Evolutionary conservation across 2,797 vertebrate species (phyloP).

Genomic region (Epinephelus malabaricus): DNA sequence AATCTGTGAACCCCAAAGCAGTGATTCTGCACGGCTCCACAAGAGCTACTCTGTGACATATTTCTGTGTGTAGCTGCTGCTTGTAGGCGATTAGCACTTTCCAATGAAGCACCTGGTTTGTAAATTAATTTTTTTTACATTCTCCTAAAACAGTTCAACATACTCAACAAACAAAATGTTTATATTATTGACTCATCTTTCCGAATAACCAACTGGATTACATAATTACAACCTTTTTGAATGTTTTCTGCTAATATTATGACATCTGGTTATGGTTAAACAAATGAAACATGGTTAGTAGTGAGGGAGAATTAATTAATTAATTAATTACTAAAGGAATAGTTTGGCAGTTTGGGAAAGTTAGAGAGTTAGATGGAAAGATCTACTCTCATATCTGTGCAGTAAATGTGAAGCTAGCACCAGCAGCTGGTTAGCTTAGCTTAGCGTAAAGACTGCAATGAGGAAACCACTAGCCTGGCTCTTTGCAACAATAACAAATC

Average conservation of each 20-base stretch:
- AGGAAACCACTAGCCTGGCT: not conserved
- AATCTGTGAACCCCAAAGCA: slow-evolving; percentile 18
- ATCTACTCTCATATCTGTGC: not conserved
- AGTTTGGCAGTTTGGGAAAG: not conserved
- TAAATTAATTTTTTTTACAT: not conserved
- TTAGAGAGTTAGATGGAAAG: not conserved
- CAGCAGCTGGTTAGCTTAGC: not conserved
- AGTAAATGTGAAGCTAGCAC: not conserved
- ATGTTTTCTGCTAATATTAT: not conserved
- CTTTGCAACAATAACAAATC: not conserved
- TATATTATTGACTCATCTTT: not conserved
- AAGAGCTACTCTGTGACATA: slow-evolving; percentile 20
- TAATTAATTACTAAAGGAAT: not conserved
- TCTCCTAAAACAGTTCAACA: not conserved
- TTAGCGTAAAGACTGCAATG: not conserved
- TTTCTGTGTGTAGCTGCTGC: slow-evolving; percentile 15
- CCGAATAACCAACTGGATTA: not conserved
- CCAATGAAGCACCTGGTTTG: not conserved
- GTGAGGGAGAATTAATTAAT: no score
- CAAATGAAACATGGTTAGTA: not conserved
- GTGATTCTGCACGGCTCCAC: not conserved
- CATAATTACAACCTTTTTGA: not conserved
- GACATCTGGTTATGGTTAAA: not conserved
- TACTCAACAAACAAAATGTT: not conserved
- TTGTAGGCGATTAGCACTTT: slow-evolving; percentile 1